Base-by-base conservation (phyloP, 2,113 vertebrate species). In the Panthera leo region DNA sequence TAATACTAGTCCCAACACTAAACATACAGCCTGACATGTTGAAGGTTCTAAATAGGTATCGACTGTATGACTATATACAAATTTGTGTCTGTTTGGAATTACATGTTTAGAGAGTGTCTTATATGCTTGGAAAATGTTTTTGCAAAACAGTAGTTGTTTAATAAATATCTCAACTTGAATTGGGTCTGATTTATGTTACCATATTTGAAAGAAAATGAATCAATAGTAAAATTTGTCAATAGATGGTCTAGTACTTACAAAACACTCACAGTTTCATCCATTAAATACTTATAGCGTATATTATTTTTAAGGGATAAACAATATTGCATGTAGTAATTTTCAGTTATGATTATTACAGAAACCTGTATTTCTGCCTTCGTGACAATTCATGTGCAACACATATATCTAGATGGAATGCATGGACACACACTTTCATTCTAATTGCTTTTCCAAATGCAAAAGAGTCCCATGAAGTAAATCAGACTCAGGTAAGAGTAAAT, bases 401-500 rank as follows among this genome's bases (percentile, higher is more conserved):
- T 39, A 75, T 21, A 36, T 75, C 34, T 73, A 55, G 2, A 39
- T 53, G 42, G 18, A 83, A 12, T 80, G 4, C 9, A 48, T 89
- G n/a, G 53, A 45, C 10, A 70, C 3, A 85, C 1, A 53, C 7
- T 87, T 95, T 94, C 5, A 83, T 90, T 89, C 85, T 89, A 93
- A 94, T 94, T 97, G 34, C 36, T 96, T 97, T 97, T 79, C 13
- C 25, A 87, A 83, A 12, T 36, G 29, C 15, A 76, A 11, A 97
- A 95, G 25, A 39, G 36, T 85, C 34, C 7, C 34, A 61, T 31
- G 16, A 95, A 98, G 94, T 29, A 95, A 5, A 71, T 86, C 39
- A 80, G 23, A 97, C 67, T 48, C 8, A 76, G 94, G 73, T 0
- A 97, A 95, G 55, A 95, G 7, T 89, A 97, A 84, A 95, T 94